These are phyloP conservation scores for Diarsia dahlii DNA, from an alignment of 2,888 invertebrate genomes.

Conservation along the genomic window DNA sequence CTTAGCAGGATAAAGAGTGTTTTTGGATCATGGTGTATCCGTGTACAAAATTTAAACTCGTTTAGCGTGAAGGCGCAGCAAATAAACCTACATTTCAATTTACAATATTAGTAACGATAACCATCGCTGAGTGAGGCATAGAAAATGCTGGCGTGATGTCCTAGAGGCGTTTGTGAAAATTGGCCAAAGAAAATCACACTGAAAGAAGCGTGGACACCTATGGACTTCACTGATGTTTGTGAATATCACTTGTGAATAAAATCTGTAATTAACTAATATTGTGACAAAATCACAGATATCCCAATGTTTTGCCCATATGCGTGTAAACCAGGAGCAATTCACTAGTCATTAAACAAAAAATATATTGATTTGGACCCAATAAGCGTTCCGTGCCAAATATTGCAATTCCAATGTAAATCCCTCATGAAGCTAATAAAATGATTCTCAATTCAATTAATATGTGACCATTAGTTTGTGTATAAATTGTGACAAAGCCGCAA, in stretches of 20 bases:
- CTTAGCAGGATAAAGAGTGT: neutral
- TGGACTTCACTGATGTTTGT: too few relatives aligned
- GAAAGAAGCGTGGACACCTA: too few relatives aligned
- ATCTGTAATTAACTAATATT: too few relatives aligned
- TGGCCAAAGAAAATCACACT: too few relatives aligned
- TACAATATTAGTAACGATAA: neutral
- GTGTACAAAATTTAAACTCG: neutral
- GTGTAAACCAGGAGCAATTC: neutral
- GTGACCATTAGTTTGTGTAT: constrained; percentile 38
- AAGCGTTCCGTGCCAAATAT: neutral
- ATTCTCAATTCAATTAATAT: constrained; percentile 28
- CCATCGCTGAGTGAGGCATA: too few relatives aligned
- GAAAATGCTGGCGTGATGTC: too few relatives aligned
- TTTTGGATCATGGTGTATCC: neutral
- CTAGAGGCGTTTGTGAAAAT: too few relatives aligned
- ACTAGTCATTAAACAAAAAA: neutral
- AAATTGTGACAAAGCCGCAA: constrained; percentile 39
- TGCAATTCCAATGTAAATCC: constrained; percentile 26
- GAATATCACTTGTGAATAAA: too few relatives aligned
- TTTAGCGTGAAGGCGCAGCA: neutral
- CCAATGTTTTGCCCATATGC: neutral
- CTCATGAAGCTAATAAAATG: constrained; percentile 18
- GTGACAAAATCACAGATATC: neutral
- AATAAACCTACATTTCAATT: neutral
- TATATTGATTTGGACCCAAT: neutral